Percentiles rank a stretch among this genome's conserved stretches.
phyloP scores from a whole-genome alignment of 2,888 invertebrate genomes.

The Incurvaria masculella region DNA sequence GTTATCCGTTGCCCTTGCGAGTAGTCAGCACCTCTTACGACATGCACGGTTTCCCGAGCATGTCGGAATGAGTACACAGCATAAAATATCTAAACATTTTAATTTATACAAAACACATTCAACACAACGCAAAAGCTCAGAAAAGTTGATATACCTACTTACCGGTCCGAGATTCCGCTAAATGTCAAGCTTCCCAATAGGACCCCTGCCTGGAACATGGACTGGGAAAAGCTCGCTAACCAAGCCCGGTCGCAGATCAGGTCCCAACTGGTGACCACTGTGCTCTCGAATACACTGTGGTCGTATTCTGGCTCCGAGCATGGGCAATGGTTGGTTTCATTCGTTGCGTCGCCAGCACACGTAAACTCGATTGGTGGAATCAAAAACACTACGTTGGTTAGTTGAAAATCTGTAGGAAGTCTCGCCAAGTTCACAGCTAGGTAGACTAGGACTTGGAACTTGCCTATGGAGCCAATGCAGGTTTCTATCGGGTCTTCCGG shows the following conservation, averaged over 20 bases:
- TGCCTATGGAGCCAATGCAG: slow-evolving; percentile 52
- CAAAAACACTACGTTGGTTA: slow-evolving; percentile 54
- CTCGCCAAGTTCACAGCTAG: slow-evolving; percentile 48
- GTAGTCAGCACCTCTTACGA: too few relatives aligned
- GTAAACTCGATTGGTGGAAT: slow-evolving; percentile 50
- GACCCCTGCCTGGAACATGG: slow-evolving; percentile 55
- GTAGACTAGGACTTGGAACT: slow-evolving; percentile 52
- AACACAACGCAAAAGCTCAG: too few relatives aligned
- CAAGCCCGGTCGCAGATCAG: slow-evolving; percentile 56
- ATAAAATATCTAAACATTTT: too few relatives aligned
- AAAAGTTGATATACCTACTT: slow-evolving; percentile 9
- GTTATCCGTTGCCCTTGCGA: too few relatives aligned
- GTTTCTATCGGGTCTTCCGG: slow-evolving; percentile 33
- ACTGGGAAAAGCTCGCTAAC: slow-evolving; percentile 54
- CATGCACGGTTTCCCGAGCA: too few relatives aligned
- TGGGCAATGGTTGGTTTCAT: slow-evolving; percentile 38
- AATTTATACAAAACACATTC: too few relatives aligned
- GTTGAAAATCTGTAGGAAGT: slow-evolving; percentile 55
- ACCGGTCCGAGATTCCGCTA: slow-evolving; percentile 52
- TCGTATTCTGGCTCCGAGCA: slow-evolving; percentile 52
- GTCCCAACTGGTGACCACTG: slow-evolving; percentile 59
- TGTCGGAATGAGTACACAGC: too few relatives aligned
- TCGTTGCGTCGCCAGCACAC: slow-evolving; percentile 35
- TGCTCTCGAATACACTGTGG: slow-evolving; percentile 45
- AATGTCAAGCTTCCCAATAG: slow-evolving; percentile 53